Evolutionary conservation across 2,113 vertebrate species (phyloP).

Genomic region (Oreochromis niloticus): DNA sequence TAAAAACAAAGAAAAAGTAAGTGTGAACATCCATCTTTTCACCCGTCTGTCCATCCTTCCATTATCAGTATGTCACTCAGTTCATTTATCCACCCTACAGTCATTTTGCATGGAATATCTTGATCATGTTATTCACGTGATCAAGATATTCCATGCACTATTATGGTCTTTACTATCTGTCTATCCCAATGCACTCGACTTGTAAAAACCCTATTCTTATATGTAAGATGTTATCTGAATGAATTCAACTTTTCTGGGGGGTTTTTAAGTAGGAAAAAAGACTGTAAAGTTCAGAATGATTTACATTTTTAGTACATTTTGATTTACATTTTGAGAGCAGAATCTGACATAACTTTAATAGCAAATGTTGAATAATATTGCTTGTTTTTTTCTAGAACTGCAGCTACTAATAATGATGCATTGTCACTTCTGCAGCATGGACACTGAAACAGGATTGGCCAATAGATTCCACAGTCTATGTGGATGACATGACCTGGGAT

Average conservation of each 20-base stretch:
- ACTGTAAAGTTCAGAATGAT: not conserved
- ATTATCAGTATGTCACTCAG: not conserved
- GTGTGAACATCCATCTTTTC: slow-evolving; percentile 14
- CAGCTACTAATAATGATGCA: not conserved
- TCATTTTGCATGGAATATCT: not conserved
- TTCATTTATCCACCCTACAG: not conserved
- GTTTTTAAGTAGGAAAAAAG: not conserved
- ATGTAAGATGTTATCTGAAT: not conserved
- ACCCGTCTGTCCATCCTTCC: not conserved
- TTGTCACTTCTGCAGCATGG: slow-evolving; percentile 39
- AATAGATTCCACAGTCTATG: slow-evolving; percentile 52
- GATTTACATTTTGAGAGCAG: not conserved
- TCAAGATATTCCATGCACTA: not conserved
- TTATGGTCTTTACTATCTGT: not conserved
- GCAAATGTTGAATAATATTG: not conserved
- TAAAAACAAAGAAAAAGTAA: not conserved
- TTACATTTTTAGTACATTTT: not conserved
- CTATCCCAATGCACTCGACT: not conserved
- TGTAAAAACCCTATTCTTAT: not conserved
- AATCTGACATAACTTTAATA: no score
- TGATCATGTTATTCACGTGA: not conserved
- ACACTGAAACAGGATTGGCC: slow-evolving; percentile 71
- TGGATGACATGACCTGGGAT: slow-evolving; percentile 70
- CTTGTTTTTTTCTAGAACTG: not conserved
- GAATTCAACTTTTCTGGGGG: not conserved